Conservation (phyloP, 2,113 vertebrate species). For the Otus sunia region DNA sequence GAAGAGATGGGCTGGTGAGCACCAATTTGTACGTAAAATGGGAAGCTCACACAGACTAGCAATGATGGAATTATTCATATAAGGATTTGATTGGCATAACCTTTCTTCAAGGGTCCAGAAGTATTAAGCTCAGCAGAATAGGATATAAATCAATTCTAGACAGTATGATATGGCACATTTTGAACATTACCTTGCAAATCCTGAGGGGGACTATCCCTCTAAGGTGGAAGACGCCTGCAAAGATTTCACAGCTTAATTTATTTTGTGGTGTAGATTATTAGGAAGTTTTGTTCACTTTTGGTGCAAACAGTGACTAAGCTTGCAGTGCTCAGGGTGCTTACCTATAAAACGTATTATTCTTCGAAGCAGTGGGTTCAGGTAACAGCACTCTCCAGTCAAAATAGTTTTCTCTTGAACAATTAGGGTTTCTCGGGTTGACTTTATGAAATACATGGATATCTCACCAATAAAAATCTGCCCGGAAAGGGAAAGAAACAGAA, state of each 20-base stretch:
- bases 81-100: neutral
- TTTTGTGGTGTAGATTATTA: neutral
- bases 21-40: slow-evolving; percentile 36
- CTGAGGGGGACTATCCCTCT: neutral
- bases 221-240: slow-evolving; percentile 33
- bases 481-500: neutral
- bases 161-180: slow-evolving; percentile 10
- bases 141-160: neutral
- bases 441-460: slow-evolving; percentile 97
- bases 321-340: slow-evolving; percentile 62
- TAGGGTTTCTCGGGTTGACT: slow-evolving; percentile 90
- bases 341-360: slow-evolving; percentile 95
- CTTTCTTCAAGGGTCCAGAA: slow-evolving; percentile 21
- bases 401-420: slow-evolving; percentile 96
- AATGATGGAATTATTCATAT: slow-evolving; percentile 16
- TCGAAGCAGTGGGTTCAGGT: slow-evolving; percentile 94
- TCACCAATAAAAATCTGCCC: slow-evolving; percentile 95
- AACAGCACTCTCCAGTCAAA: slow-evolving; percentile 97
- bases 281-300: neutral
- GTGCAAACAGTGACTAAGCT: neutral
- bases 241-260: slow-evolving; percentile 32
- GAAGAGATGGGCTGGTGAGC: slow-evolving; percentile 8
- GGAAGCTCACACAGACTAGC: neutral
- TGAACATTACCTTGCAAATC: slow-evolving; percentile 29
- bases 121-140: slow-evolving; percentile 20